Base-by-base conservation (phyloP, 2,113 vertebrate species). In the Chionis minor region DNA sequence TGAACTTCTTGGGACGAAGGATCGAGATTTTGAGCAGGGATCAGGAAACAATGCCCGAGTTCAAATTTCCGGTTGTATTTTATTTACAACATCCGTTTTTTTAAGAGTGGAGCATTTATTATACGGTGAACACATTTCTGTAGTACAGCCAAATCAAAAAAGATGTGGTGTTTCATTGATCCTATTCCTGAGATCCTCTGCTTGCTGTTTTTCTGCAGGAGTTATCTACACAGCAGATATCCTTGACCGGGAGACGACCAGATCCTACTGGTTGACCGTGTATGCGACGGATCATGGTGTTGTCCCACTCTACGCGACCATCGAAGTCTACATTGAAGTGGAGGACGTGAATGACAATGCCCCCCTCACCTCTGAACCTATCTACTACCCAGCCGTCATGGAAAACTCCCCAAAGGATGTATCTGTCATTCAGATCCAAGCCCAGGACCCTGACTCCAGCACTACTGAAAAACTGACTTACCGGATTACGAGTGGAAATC, bases 271-370 rank as follows among this genome's bases (percentile, higher is more conserved):
- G 99, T 96, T 99, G 77, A 99, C 99, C 0, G 98, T 99, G 51
- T 99, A 99, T 16, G 99, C 99, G 6, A 99, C 99, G 3, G 99
- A 99, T 88, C 98, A 98, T 4, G 99, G 99, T 2, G 99, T 99
- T 0, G 98, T 99, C 42, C 99, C 99, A 0, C 99, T 99, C 84
- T 99, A 99, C 66, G 97, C 99, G 42, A 98, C 98, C 14, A 98
- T 99, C 0, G 99, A 99, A 78, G 98, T 99, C 93, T 99, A 99
- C 88, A 95, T 99, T 59, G 99, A 99, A 96, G 98, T 99, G 69
- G 99, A 99, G 92, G 99, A 99, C 3, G 97, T 99, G 70, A 99
- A 99, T n/a, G 99, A 99, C 97, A 99, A 99, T 2, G 99, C 99
- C 3, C 99, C 99, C 0, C 96, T 99, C 91, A 99, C 99, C 47